A percentile compares a stretch with the other conserved stretches of the same genome.
Evolutionary conservation across 1,140 invertebrate genomes (phyloP).

Genomic region (Brachionus paranguensis): DNA sequence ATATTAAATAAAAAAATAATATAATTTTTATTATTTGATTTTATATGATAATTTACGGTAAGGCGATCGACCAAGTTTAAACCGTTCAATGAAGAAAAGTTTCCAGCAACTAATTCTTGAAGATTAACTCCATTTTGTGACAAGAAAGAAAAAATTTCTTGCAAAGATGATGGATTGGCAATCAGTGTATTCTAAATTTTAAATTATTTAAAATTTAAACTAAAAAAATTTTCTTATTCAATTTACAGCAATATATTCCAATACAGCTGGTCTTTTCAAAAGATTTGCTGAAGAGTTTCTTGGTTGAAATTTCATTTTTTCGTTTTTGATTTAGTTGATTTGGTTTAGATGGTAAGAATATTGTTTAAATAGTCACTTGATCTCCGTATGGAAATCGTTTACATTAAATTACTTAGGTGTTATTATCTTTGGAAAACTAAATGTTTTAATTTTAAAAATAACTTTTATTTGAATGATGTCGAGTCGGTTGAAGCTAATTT

Average conservation of each 20-base stretch:
- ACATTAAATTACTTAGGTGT: not conserved
- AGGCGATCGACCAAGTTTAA: not conserved
- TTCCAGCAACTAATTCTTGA: not conserved
- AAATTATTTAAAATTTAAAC: not conserved
- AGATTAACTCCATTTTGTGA: not conserved
- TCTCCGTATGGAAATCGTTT: not conserved
- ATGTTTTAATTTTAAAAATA: not conserved
- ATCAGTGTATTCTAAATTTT: not conserved
- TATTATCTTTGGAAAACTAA: not conserved
- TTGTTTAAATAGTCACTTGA: not conserved
- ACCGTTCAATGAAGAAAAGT: not conserved
- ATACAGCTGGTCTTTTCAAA: not conserved
- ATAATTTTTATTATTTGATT: not conserved
- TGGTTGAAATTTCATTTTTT: slow-evolving; percentile 1
- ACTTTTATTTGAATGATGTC: not conserved
- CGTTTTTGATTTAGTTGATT: not conserved
- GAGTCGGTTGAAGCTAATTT: not conserved
- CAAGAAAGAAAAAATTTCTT: not conserved
- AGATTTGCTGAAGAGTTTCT: not conserved
- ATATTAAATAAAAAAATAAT: not conserved
- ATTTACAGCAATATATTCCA: not conserved
- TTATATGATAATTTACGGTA: not conserved
- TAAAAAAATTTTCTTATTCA: not conserved
- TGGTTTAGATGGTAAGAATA: not conserved
- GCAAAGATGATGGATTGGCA: not conserved